phyloP scores from a whole-genome alignment of 2,113 vertebrate species.

The Cheilinus undulatus region DNA sequence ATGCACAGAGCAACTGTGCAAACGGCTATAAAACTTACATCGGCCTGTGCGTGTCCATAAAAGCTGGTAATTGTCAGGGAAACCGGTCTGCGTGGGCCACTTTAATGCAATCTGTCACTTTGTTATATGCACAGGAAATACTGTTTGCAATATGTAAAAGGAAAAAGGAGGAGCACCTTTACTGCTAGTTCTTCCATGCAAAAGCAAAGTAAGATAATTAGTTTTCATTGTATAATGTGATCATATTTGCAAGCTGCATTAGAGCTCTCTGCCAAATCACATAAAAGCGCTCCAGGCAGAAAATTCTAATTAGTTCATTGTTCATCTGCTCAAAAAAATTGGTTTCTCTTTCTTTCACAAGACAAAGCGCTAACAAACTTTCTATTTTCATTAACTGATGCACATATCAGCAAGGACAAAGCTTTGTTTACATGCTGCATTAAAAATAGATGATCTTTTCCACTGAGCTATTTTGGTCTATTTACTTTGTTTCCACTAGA shows the following conservation, averaged over 20 bases:
- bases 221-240: constrained; percentile 44
- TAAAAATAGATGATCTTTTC: constrained; percentile 8
- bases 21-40: constrained; percentile 64
- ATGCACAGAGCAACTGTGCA: constrained; percentile 66
- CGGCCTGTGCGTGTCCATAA: constrained; percentile 38
- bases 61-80: constrained; percentile 47
- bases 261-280: constrained; percentile 41
- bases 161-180: neutral
- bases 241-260: constrained; percentile 38
- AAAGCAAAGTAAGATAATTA: constrained; percentile 43
- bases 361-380: neutral
- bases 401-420: neutral
- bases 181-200: neutral
- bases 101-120: constrained; percentile 20
- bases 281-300: constrained; percentile 8
- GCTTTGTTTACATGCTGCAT: constrained; percentile 5
- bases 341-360: neutral
- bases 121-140: constrained; percentile 13
- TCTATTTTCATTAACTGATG: neutral
- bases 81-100: constrained; percentile 15
- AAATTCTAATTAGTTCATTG: neutral
- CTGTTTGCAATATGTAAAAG: constrained; percentile 5
- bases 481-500: constrained; percentile 60
- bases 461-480: neutral
- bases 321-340: constrained; percentile 5